Percentiles rank a stretch among this genome's conserved stretches.
Evolutionary conservation across 2,113 vertebrate species (phyloP).

Genomic region (Mus musculus): DNA sequence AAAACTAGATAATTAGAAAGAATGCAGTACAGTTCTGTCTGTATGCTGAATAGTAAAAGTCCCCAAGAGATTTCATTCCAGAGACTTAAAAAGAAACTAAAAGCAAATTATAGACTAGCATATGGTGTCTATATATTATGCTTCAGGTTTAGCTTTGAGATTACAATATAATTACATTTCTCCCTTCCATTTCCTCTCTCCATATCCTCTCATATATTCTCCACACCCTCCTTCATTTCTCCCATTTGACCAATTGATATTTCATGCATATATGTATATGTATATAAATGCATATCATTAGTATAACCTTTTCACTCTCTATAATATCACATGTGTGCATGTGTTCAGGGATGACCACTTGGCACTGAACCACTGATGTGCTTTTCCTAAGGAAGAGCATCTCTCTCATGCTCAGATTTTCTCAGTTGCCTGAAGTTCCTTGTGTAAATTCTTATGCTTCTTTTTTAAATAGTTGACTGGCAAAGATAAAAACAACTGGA

Average conservation of each 20-base stretch:
- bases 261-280: neutral
- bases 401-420: neutral
- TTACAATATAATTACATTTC: neutral
- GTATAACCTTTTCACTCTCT: neutral
- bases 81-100: constrained; percentile 9
- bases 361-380: neutral
- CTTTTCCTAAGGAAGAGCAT: neutral
- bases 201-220: neutral
- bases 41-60: constrained; percentile 56
- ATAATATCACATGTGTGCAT: neutral
- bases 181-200: neutral
- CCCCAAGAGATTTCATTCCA: neutral
- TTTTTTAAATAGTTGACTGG: neutral
- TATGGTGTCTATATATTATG: neutral
- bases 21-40: constrained; percentile 36
- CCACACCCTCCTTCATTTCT: neutral
- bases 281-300: neutral
- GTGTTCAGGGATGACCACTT: neutral
- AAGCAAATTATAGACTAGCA: constrained; percentile 30
- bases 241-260: neutral
- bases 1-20: constrained; percentile 67
- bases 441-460: neutral
- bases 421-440: too few species aligned
- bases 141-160: neutral
- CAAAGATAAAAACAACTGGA: constrained; percentile 14